Conservation (phyloP, 2,113 vertebrate species). For the Rhinoderma darwinii region DNA sequence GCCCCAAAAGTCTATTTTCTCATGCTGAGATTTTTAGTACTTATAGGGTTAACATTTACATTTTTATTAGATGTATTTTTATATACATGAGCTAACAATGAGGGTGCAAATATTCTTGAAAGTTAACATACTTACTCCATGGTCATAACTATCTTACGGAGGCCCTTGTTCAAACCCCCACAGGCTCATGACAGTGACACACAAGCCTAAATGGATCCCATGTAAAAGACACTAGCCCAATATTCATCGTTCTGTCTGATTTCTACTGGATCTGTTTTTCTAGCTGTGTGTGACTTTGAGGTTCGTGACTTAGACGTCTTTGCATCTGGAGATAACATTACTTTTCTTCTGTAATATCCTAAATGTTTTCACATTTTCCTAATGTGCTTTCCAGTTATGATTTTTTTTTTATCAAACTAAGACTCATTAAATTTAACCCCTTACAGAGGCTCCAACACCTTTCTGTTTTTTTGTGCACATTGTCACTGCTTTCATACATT, state of each 20-base stretch:
- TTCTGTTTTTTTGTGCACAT: background rate
- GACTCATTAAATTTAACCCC: background rate
- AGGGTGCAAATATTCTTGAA: no score
- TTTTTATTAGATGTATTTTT: no score
- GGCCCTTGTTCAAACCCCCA: no score
- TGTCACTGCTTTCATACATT: background rate
- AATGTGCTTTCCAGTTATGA: background rate
- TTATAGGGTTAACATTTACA: no score
- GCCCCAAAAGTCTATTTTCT: no score
- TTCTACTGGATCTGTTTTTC: background rate
- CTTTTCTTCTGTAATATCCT: background rate
- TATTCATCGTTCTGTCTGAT: background rate
- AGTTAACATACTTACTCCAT: no score
- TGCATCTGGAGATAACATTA: background rate
- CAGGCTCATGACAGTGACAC: background rate
- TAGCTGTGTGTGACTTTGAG: background rate
- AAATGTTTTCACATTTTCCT: background rate
- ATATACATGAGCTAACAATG: no score
- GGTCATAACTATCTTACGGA: no score
- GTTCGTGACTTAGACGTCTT: background rate
- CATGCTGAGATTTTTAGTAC: no score
- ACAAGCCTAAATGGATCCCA: background rate
- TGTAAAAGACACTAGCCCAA: background rate
- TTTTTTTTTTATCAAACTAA: background rate
- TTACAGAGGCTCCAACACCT: background rate